Evolutionary conservation across 2,797 vertebrate species (phyloP), one percentile per base, ranked within the genome.

Genomic region (Atherinosoma microstoma): DNA sequence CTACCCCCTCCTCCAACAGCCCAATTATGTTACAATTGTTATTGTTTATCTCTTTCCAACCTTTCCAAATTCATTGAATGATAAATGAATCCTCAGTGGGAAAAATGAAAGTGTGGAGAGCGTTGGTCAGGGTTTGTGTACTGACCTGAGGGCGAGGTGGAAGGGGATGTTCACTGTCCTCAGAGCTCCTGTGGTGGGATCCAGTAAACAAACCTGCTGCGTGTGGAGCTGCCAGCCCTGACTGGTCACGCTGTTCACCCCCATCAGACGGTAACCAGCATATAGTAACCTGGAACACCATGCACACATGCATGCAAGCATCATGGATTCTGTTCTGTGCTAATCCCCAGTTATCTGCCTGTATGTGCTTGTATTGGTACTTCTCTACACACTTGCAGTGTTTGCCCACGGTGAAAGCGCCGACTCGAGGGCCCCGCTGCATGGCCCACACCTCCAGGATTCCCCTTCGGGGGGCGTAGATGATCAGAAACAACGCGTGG

Each of bases 361-460:
- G 42, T 3, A 5, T 45, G 9, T 45, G 24, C 32, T 47, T 9
- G 38, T 4, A 40, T 40, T 6, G 40, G 40, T 18, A 4, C 40
- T 18, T n/a, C n/a, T n/a, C n/a, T n/a, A 47, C 45, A n/a, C 10
- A 99, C 98, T 97, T 96, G 94, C 98, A 99, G 62, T 98, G 94
- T 76, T 99, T 99, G 1, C 98, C 98, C 70, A 99, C 97, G 0
- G 97, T 99, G 89, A 99, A 99, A 16, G 97, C 98, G 27, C 97
- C 98, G 0, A 99, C 96, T 0, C 98, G 91, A 60, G 98, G 97
- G 2, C 98, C 98, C 70, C 98, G 97, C 83, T 98, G 97, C 0
- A 96, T 99, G 64, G 94, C 97, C 98, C 98, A 99, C 76, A 99
- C 97, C 92, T 99, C 98, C 83, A 99, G 89, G 87, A 99, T 97